These are phyloP conservation scores for Myanophis thanlyinensis DNA, from an alignment of 2,113 vertebrate species.

Conservation along the genomic window DNA sequence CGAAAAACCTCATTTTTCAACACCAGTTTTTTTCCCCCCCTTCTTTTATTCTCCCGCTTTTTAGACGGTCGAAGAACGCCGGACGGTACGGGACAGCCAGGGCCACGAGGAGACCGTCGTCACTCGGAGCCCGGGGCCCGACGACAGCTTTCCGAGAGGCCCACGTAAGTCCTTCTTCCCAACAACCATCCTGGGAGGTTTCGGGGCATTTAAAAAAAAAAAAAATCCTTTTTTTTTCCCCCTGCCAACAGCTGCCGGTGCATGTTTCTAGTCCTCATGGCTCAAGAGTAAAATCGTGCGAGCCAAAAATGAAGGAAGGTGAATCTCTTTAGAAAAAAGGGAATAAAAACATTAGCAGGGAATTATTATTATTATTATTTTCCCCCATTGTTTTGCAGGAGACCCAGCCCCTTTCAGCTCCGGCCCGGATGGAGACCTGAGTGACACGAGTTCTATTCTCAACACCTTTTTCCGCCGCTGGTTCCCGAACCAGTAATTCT, in stretches of 20 bases:
- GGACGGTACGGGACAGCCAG: slow-evolving; percentile 81
- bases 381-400: not conserved
- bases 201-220: no score
- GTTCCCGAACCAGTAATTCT: slow-evolving; percentile 63
- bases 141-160: slow-evolving; percentile 26
- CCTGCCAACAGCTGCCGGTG: not conserved
- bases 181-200: no score
- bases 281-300: not conserved
- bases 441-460: slow-evolving; percentile 43
- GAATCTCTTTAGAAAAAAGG: not conserved
- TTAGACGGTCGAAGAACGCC: slow-evolving; percentile 82
- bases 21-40: no score
- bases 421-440: not conserved
- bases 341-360: no score
- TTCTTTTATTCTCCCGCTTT: no score
- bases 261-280: not conserved
- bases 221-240: no score
- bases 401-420: not conserved
- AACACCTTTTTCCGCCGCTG: slow-evolving; percentile 65
- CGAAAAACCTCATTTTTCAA: no score
- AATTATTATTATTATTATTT: no score
- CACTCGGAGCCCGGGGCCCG: slow-evolving; percentile 59
- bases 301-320: not conserved
- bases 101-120: slow-evolving; percentile 80
- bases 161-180: slow-evolving; percentile 36